These are phyloP conservation scores for Phocides pigmalion DNA, from an alignment of 1,140 invertebrate species.

Conservation along the genomic window DNA sequence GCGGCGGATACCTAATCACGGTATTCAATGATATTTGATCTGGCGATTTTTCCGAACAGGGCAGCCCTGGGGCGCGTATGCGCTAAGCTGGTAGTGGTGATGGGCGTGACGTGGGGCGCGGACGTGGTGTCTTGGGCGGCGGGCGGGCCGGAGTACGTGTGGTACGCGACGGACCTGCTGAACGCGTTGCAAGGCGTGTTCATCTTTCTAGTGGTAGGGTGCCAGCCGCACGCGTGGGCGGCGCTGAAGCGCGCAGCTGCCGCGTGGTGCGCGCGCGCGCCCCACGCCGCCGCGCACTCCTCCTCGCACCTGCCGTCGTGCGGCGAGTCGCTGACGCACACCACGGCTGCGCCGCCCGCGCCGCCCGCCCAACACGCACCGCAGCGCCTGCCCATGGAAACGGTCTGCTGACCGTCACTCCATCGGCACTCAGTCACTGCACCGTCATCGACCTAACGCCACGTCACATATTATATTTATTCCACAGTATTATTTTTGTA, in stretches of 20 bases:
- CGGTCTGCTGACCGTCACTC: constrained; percentile 76
- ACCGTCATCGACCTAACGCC: no score
- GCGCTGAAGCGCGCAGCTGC: constrained; percentile 72
- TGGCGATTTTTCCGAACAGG: constrained; percentile 76
- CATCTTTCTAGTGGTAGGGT: constrained; percentile 94
- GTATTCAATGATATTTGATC: neutral
- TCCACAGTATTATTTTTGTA: constrained; percentile 70
- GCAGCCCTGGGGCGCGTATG: constrained; percentile 91
- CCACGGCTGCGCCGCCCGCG: constrained; percentile 86
- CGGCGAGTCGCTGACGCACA: constrained; percentile 89
- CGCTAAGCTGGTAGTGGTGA: constrained; percentile 92
- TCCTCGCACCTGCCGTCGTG: constrained; percentile 91
- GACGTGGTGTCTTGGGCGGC: constrained; percentile 90
- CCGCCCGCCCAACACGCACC: constrained; percentile 87
- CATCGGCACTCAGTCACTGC: constrained; percentile 15
- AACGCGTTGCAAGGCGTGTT: constrained; percentile 94
- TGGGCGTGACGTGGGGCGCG: constrained; percentile 94
- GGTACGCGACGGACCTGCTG: constrained; percentile 92
- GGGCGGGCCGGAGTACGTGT: constrained; percentile 90
- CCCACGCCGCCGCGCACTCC: constrained; percentile 85
- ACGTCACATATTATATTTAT: no score
- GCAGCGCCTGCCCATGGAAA: constrained; percentile 84
- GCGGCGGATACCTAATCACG: neutral
- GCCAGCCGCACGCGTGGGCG: constrained; percentile 90
- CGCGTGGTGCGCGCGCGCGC: constrained; percentile 84